Base-by-base conservation (phyloP, 2,888 invertebrate genomes). In the Tachina fera region DNA sequence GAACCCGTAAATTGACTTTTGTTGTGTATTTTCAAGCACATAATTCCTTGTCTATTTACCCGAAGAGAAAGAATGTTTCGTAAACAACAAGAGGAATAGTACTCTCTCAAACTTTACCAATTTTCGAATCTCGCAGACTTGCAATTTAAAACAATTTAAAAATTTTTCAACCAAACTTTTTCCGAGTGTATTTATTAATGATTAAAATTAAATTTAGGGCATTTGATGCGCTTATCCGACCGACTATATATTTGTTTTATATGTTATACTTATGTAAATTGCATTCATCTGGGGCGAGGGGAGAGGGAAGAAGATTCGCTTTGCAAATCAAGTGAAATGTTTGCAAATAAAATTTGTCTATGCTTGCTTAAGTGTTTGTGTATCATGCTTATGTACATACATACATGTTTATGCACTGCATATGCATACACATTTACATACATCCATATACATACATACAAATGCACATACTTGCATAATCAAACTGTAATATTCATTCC, bases 241-340 rank as follows among this genome's bases (percentile, higher is more conserved):
- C 41, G 3, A 3, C 9, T 39, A 1, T 8, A 1, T 75, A 1
- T 75, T 87, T 88, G 45, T 63, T n/a, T 77, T 77, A 31, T 47
- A 22, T 47, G 8, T 65, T 47, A 19, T 47, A 72, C 31, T 5
- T 31, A 31, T 31, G 31, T 31, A 31, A 65, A 19, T 63, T 53
- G 31, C 89, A 41, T 75, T 56, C 41, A 58, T 79, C 72, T 67
- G 45, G n/a, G n/a, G n/a, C 10, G 61, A 14, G 67, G 53, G 77
- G 76, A 45, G 43, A 61, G 67, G 51, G 74, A 65, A 65, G 53
- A 78, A 65, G 53, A 78, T 82, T 91, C 90, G 89, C 89, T 78
- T 91, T 91, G 91, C 91, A 91, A 91, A 91, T 91, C 91, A 91
- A 91, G 91, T 91, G 91, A 91, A 91, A 91, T 91, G 91, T 91